Evolutionary conservation across 23 tunicate genomes (phyloP), one percentile per base, ranked within the genome.

Genomic region (Ciona savignyi): DNA sequence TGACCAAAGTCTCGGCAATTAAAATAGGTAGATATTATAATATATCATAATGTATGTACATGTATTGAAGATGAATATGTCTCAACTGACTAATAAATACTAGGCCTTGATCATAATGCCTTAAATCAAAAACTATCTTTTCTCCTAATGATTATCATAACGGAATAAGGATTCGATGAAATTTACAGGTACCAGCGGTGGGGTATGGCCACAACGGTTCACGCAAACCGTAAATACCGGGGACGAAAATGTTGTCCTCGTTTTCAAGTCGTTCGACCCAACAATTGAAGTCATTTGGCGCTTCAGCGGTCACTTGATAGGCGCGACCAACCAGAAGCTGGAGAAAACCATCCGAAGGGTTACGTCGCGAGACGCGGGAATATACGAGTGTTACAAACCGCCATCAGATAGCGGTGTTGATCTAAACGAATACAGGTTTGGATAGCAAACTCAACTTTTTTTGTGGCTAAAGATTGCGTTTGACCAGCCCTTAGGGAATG

Each of bases 201-300:
- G 74, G 15, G 34, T 90, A 15, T 90, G 97, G 97, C 97, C 97
- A 23, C 75, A 83, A 20, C 15, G 26, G 28, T 84, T 90, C 70
- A 90, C 97, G 1, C 51, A 78, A 4, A 79, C 90, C 0, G 85
- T 77, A 2, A 90, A 56, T 63, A 70, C 63, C 2, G 89, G 62
- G 0, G 89, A 72, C 65, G 49, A 69, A 21, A 62, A 90, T 23
- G 27, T 79, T 11, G 62, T 73, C 22, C 3, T 90, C 3, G 63
- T 32, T 32, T 90, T 83, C 34, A 29, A 65, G 25, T 79, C 97
- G 1, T 87, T 85, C 66, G 88, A 83, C 27, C 71, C 80, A 0
- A 79, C 60, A 2, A 49, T 30, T 6, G 67, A 67, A 1, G 74
- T 79, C 27, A 42, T 73, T 9, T 90, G 97, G 97, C 78, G 81